Evolutionary conservation across 2,797 vertebrate species (phyloP), one percentile per base, ranked within the genome.

Genomic region (Bryconaethiops microstoma): DNA sequence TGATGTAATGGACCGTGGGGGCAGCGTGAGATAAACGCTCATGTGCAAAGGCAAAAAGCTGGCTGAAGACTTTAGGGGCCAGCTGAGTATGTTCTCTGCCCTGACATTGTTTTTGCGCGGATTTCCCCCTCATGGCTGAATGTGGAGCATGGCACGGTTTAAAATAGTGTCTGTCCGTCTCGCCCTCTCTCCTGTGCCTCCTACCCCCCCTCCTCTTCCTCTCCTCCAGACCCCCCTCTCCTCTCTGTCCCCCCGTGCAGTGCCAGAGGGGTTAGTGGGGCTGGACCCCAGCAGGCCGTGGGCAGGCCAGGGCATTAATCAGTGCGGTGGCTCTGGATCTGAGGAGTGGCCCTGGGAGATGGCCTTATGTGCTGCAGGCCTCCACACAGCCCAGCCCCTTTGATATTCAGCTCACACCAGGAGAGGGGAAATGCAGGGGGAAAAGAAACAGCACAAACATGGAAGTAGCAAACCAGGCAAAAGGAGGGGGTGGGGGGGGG

Each of bases 351-450:
- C 92, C 84, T 72, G 76, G 81, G 93, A 95, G 92, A 94, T 94
- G 91, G 89, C 79, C 88, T 91, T 90, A 88, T 94, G 92, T 92
- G 94, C 94, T 95, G 91, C 92, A 94, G 92, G 92, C 93, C 93
- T 93, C 94, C 91, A 88, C 94, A 92, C 90, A 91, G 91, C 90
- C 89, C 91, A 89, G 78, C 88, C 90, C 89, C 95, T 96, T 96
- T 97, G 95, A 95, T 96, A 96, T 95, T 95, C 93, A 89, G 94
- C 94, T 96, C 95, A 96, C 95, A 96, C 92, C 92, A 93, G 92
- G 92, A 92, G 93, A 93, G 94, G 94, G 94, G 95, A 95, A 96
- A 95, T 88, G 92, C 91, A 93, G 92, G 93, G 91, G 92, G 86
- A 87, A 91, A 90, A 89, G 86, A 54, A 87, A 88, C 80, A 84